Evolutionary conservation across 2,888 invertebrate genomes (phyloP).

Genomic region (Cataglyphis cursor): DNA sequence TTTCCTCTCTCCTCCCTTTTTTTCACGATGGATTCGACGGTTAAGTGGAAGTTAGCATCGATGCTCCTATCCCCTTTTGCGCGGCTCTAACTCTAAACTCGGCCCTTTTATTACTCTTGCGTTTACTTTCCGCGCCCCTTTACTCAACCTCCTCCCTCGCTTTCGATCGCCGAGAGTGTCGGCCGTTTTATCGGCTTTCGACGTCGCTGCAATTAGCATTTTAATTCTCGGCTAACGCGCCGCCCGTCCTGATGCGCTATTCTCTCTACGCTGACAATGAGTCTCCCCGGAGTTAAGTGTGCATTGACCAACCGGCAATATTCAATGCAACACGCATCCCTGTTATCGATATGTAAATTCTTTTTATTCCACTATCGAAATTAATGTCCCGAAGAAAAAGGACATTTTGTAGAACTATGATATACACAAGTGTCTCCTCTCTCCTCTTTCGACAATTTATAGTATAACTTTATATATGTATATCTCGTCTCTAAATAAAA

Average conservation of each 20-base stretch:
- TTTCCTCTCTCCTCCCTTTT: conserved; percentile 12
- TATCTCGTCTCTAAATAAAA: neutral
- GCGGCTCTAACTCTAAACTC: conserved; percentile 49
- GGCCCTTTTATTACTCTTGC: conserved; percentile 54
- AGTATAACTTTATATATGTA: neutral
- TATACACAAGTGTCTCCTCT: neutral
- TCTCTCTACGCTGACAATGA: conserved; percentile 26
- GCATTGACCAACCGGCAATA: conserved; percentile 47
- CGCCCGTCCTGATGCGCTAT: conserved; percentile 35
- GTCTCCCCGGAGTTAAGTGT: conserved; percentile 36
- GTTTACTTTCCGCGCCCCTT: conserved; percentile 49
- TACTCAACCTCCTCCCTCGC: conserved; percentile 1
- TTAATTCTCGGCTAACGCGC: conserved; percentile 54
- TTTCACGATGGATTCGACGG: conserved; percentile 35
- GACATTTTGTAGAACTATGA: neutral
- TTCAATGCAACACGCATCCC: conserved; percentile 47
- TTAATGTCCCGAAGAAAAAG: neutral
- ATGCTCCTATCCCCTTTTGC: conserved; percentile 28
- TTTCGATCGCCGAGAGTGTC: conserved; percentile 37
- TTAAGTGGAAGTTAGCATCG: conserved; percentile 54
- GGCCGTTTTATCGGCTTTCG: conserved; percentile 57
- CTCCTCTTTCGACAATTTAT: neutral
- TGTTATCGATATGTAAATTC: conserved; percentile 13
- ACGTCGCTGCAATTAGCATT: conserved; percentile 58
- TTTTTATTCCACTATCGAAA: too few species aligned